Percentiles rank a stretch among this genome's conserved stretches.
phyloP scores from a whole-genome alignment of 2,888 invertebrate species.

The Petrophora chlorosata region DNA sequence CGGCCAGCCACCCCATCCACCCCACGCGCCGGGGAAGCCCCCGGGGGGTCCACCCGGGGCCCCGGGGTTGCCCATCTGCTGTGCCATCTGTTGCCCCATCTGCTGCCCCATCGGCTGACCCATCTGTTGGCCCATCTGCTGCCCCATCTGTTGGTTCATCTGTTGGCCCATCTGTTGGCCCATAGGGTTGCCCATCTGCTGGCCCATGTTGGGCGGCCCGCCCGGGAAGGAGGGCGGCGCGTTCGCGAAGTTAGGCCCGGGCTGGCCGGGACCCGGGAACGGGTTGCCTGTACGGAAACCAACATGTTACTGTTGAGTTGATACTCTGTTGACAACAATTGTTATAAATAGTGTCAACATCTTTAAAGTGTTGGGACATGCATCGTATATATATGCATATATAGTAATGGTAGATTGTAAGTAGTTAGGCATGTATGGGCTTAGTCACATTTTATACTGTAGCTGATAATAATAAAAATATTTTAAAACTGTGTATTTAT shows the following conservation, averaged over 20 bases:
- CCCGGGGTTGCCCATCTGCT: conserved; percentile 27
- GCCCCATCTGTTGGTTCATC: neutral
- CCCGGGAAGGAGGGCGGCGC: conserved; percentile 15
- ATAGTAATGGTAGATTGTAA: too few species aligned
- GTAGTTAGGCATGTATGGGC: too few species aligned
- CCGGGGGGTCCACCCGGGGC: conserved; percentile 26
- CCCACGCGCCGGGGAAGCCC: conserved; percentile 30
- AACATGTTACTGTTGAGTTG: too few species aligned
- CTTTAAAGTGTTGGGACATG: too few species aligned
- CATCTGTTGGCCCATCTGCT: conserved; percentile 3
- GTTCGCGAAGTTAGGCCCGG: conserved; percentile 6
- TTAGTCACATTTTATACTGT: too few species aligned
- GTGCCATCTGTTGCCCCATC: conserved; percentile 26
- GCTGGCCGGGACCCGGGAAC: conserved; percentile 2
- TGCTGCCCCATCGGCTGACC: conserved; percentile 9
- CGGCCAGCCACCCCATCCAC: conserved; percentile 63
- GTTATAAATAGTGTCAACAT: too few species aligned
- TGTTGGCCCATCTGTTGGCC: neutral
- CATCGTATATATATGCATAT: too few species aligned
- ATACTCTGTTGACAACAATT: too few species aligned
- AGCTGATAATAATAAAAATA: too few species aligned
- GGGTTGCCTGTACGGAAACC: conserved; percentile 4
- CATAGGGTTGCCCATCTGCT: neutral
- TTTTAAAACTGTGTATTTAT: too few species aligned
- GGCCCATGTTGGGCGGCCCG: conserved; percentile 2